Conservation (phyloP, 2,888 invertebrate species). For the Lithophane ornitopus region DNA sequence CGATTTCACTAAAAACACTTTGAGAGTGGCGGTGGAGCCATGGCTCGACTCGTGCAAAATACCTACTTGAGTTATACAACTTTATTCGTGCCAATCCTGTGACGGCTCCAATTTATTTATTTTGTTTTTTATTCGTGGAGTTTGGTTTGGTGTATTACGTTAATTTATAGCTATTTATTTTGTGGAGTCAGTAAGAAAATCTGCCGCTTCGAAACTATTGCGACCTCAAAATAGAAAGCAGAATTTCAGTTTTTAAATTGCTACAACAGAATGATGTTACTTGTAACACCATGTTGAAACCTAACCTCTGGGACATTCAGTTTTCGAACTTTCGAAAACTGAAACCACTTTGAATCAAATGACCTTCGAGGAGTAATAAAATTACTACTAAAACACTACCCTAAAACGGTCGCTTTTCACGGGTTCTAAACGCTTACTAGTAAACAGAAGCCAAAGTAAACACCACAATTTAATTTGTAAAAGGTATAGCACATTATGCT, state of each 20-base stretch:
- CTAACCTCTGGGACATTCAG: background rate
- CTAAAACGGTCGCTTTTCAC: background rate
- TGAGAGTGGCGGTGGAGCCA: slow-evolving; percentile 43
- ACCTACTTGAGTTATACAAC: slow-evolving; percentile 65
- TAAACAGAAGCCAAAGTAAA: slow-evolving; percentile 37
- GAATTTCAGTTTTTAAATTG: background rate
- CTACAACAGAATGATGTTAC: background rate
- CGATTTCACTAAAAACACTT: slow-evolving; percentile 76
- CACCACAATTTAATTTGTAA: slow-evolving; percentile 56
- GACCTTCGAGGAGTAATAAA: slow-evolving; percentile 10
- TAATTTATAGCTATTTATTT: slow-evolving; percentile 41
- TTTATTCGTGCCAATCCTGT: slow-evolving; percentile 65
- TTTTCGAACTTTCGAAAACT: slow-evolving; percentile 15
- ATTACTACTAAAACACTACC: background rate
- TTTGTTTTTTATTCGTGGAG: slow-evolving; percentile 51
- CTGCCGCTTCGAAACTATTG: background rate
- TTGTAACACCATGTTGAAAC: slow-evolving; percentile 8
- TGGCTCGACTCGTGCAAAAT: slow-evolving; percentile 55
- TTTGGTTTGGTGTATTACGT: slow-evolving; percentile 37
- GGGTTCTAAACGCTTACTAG: slow-evolving; percentile 2
- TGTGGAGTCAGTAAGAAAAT: background rate
- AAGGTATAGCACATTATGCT: slow-evolving; percentile 54
- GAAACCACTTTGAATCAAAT: slow-evolving; percentile 27
- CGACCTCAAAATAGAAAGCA: background rate
- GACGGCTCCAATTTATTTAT: slow-evolving; percentile 67